Percentiles rank a stretch among this genome's conserved stretches.
phyloP scores from a whole-genome alignment of 2,113 vertebrate species.

The Antigone vipio region DNA sequence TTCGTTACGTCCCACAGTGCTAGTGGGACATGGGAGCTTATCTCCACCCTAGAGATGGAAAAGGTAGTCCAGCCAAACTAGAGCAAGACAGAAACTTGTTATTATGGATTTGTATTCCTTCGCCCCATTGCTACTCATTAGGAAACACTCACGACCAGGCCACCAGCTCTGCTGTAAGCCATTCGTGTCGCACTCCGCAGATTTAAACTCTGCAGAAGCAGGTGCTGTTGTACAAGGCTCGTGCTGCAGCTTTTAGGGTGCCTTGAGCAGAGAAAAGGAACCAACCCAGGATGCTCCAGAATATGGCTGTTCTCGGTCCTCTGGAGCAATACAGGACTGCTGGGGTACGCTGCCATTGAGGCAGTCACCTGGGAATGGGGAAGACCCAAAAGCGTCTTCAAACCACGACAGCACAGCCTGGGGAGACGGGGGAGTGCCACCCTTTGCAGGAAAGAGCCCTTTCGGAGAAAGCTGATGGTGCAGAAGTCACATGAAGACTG shows the following conservation, averaged over 20 bases:
- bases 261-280: not conserved
- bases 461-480: not conserved
- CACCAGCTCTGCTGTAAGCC: not conserved
- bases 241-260: rapidly evolving
- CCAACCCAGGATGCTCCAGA: not conserved
- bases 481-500: not conserved
- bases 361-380: not conserved
- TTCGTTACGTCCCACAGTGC: not conserved
- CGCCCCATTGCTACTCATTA: not conserved
- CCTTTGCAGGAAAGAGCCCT: not conserved
- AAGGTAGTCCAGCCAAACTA: not conserved
- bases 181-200: too few species aligned
- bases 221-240: not conserved
- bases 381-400: not conserved
- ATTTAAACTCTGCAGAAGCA: not conserved
- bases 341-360: not conserved
- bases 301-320: not conserved
- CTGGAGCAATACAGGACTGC: not conserved
- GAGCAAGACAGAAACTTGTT: not conserved
- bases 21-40: not conserved
- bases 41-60: not conserved
- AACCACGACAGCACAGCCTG: not conserved
- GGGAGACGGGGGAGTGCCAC: not conserved
- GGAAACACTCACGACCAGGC: not conserved
- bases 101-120: not conserved